A percentile compares a stretch with the other conserved stretches of the same genome.
These are phyloP conservation scores for Stenurella melanura DNA, from an alignment of 2,888 invertebrate genomes.

Conservation along the genomic window DNA sequence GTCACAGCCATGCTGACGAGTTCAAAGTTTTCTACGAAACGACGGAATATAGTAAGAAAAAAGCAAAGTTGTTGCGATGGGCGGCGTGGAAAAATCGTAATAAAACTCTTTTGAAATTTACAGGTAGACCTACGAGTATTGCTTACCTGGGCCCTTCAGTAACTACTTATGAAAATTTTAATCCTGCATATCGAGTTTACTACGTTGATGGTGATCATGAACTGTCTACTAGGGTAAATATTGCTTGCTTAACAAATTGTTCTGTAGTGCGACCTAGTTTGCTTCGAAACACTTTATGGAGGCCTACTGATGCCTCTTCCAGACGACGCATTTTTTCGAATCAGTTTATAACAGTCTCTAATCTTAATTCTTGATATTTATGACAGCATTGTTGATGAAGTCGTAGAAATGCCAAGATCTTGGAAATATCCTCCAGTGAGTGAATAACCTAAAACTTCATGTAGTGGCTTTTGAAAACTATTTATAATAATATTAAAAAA, in stretches of 20 bases:
- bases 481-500: too few species aligned
- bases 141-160: slow-evolving; percentile 96
- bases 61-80: slow-evolving; percentile 50
- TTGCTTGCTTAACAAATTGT: slow-evolving; percentile 14
- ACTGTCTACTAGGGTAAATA: slow-evolving; percentile 83
- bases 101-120: slow-evolving; percentile 55
- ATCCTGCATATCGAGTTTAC: slow-evolving; percentile 97
- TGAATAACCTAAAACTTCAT: too few species aligned
- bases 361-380: too few species aligned
- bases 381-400: too few species aligned
- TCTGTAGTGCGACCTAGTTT: too few species aligned
- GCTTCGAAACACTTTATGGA: too few species aligned
- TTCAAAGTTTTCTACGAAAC: slow-evolving; percentile 94
- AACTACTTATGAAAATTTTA: slow-evolving; percentile 92
- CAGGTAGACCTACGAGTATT: slow-evolving; percentile 84
- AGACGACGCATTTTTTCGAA: too few species aligned
- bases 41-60: slow-evolving; percentile 80
- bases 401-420: too few species aligned
- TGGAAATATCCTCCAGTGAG: too few species aligned
- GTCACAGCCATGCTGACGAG: slow-evolving; percentile 95
- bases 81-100: slow-evolving; percentile 55
- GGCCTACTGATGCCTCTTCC: too few species aligned
- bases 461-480: too few species aligned
- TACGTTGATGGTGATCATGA: slow-evolving; percentile 94
- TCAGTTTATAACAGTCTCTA: too few species aligned